Percentiles rank a stretch among this genome's conserved stretches.
These are phyloP conservation scores for Pygmarrhopalites habei DNA, from an alignment of 1,140 invertebrate genomes.

Conservation along the genomic window DNA sequence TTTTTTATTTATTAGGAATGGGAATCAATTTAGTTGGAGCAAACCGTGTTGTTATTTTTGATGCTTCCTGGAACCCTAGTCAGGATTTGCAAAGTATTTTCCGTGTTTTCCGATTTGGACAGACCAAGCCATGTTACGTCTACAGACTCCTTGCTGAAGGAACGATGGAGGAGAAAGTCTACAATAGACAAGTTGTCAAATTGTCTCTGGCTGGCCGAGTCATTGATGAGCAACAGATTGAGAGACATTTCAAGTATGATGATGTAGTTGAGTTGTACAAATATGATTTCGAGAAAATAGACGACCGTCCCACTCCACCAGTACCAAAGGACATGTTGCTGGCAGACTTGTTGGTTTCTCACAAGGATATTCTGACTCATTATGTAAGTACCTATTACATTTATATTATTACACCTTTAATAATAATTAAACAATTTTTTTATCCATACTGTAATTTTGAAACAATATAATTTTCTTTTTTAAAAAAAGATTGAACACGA, in stretches of 20 bases:
- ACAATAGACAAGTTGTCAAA: slow-evolving; percentile 92
- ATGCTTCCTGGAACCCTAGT: slow-evolving; percentile 96
- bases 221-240: slow-evolving; percentile 95
- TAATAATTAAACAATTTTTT: too few relatives aligned
- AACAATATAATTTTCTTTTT: too few relatives aligned
- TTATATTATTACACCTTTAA: too few relatives aligned
- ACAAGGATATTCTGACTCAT: too few relatives aligned
- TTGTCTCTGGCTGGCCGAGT: slow-evolving; percentile 87
- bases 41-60: slow-evolving; percentile 94
- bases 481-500: slow-evolving; percentile 93
- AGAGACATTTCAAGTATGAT: slow-evolving; percentile 83
- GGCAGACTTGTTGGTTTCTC: slow-evolving; percentile 70
- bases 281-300: slow-evolving; percentile 66
- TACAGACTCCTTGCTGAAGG: slow-evolving; percentile 90
- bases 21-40: slow-evolving; percentile 93
- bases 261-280: slow-evolving; percentile 85
- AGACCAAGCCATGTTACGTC: slow-evolving; percentile 87
- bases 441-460: too few relatives aligned
- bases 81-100: slow-evolving; percentile 97
- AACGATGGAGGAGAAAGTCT: slow-evolving; percentile 98
- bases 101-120: slow-evolving; percentile 86
- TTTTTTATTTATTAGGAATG: too few relatives aligned
- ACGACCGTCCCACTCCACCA: slow-evolving; percentile 43
- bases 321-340: slow-evolving; percentile 68
- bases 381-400: too few relatives aligned